Base-by-base conservation (phyloP, 2,888 invertebrate species). In the Plebejus anna region DNA sequence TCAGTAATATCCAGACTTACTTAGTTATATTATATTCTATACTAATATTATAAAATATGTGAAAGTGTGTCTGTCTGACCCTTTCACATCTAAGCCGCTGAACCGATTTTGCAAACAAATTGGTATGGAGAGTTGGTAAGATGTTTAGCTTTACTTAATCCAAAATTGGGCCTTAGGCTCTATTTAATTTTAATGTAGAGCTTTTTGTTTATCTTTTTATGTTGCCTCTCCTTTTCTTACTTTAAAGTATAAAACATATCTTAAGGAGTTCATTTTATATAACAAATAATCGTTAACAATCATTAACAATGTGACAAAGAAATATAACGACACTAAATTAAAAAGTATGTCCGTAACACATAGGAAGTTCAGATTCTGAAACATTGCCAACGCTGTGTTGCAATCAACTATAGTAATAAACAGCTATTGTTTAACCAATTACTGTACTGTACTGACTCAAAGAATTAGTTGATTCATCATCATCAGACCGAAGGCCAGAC, bases 371-470 rank as follows among this genome's bases (percentile, higher is more conserved):
- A 78, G 75, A 78, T 78, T 77, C 79, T 81, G 81, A 81, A 81
- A 80, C 80, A 78, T 77, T 81, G 81, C 81, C 81, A 81, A 78
- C 80, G 75, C 72, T 77, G 70, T 81, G 81, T 81, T 79, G 79
- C 80, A 77, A 80, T 81, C 80, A 81, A 80, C 78, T 77, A 77
- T 76, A 75, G 66, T 72, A 76, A 77, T 77, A 75, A 76, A 66
- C 76, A 76, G 78, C 77, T 80, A 76, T 78, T 79, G 80, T 78
- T 79, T 66, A 77, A 77, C 78, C 76, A 75, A 71, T 78, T 77
- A 78, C 78, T 76, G 71, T 22, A 70, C 76, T 78, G 51, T 61
- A 78, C 77, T 76, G 76, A 32, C 42, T 57, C 71, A 51, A 72
- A 72, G 51, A 55, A 51, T 32, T 36, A 66, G 32, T 66, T 66